Base-by-base conservation (phyloP, 30 jellyfish, hydroid and myxozoan genomes). In the Turritopsis rubra region DNA sequence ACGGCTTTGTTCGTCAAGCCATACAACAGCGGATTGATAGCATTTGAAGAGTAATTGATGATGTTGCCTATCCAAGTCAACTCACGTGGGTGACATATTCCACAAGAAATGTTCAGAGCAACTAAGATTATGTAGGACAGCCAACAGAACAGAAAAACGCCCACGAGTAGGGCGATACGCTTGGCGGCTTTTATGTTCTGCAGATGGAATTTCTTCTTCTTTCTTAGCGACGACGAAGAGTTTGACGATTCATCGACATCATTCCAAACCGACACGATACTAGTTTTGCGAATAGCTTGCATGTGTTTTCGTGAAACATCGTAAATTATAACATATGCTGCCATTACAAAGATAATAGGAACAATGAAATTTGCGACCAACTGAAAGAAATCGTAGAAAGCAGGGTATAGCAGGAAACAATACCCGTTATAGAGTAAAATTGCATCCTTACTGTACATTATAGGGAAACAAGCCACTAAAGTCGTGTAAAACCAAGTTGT, bases 81-180 rank as follows among this genome's bases (percentile, higher is more conserved):
- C 21, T 28, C 88, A 28, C 90, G 75, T 8, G 88, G 88, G 21
- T 65, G 74, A 72, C 90, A 83, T 21, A 52, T 79, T 23, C 29
- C 54, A 72, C 90, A 83, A 3, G 75, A 17, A 26, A 83, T 52
- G 53, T 83, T 83, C 5, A 71, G 41, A 16, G 84, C 65, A 22
- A 75, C 87, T 20, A 73, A n/a, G 8, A 83, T 53, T 0, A 83
- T 83, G 54, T 27, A 83, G 19, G 88, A 29, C 28, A 83, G 30
- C 90, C 90, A 83, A 66, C 90, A 83, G 52, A 83, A 30, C 25
- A 83, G 52, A 73, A 83, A 83, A 41, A 54, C 31, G n/a, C 90
- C 90, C 72, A 71, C 88, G 20, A 83, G 79, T 28, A 83, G 52
- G 7, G 70, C 21, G 28, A 75, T 74, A 8, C 86, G 52, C 72